A percentile compares a stretch with the other conserved stretches of the same genome.
Evolutionary conservation across 2,113 vertebrate genomes (phyloP).

Genomic region (Crotalus viridis): DNA sequence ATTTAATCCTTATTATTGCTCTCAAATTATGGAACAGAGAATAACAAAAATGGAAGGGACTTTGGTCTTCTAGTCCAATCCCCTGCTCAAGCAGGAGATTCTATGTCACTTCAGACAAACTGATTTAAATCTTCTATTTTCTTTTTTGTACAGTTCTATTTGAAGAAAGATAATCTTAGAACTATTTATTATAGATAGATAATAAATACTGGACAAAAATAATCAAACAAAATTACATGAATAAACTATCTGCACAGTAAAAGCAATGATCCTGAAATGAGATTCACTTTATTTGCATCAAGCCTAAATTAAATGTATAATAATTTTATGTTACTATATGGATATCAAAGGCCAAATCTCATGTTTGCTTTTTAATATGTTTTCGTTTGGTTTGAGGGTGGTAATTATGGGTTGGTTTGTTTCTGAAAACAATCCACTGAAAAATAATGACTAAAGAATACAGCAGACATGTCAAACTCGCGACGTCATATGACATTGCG

Average conservation of each 20-base stretch:
- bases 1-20: background rate
- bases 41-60: background rate
- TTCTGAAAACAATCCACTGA: background rate
- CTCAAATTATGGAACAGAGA: background rate
- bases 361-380: background rate
- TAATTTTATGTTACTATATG: background rate
- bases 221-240: background rate
- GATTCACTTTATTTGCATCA: background rate
- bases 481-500: accelerated
- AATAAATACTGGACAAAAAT: background rate
- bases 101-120: background rate
- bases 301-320: background rate
- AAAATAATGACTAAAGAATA: background rate
- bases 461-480: too few species aligned
- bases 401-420: background rate
- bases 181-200: background rate
- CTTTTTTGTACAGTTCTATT: background rate
- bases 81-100: background rate
- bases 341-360: background rate
- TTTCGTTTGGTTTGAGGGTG: background rate
- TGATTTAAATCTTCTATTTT: background rate
- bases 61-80: background rate
- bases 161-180: background rate
- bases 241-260: background rate
- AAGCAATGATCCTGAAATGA: background rate